A percentile compares a stretch with the other conserved stretches of the same genome.
phyloP scores from a whole-genome alignment of 2,888 invertebrate genomes.

The Plagodis pulveraria region DNA sequence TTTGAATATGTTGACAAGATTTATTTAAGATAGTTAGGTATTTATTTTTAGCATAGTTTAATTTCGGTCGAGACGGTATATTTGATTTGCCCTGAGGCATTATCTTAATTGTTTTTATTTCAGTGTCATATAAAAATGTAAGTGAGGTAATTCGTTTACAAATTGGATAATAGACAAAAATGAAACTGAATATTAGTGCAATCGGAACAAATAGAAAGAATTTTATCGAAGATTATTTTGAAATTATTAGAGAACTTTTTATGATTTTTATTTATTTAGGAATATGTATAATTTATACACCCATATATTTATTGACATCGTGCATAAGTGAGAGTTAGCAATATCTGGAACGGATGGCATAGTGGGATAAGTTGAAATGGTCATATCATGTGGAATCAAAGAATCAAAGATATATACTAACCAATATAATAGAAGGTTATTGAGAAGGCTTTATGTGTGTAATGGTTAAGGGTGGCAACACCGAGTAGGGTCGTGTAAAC shows the following conservation, averaged over 20 bases:
- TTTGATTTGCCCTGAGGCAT: conserved; percentile 64
- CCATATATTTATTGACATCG: conserved; percentile 50
- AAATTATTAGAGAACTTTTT: conserved; percentile 41
- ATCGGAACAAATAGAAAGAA: conserved; percentile 61
- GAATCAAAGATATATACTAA: conserved; percentile 62
- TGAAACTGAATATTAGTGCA: conserved; percentile 62
- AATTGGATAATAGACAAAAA: conserved; percentile 53
- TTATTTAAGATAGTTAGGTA: conserved; percentile 85
- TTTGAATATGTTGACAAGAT: conserved; percentile 82
- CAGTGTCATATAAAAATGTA: conserved; percentile 71
- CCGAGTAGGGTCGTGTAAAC: conserved; percentile 67
- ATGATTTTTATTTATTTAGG: conserved; percentile 40
- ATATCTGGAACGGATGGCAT: conserved; percentile 68
- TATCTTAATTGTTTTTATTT: conserved; percentile 59
- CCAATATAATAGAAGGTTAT: conserved; percentile 65
- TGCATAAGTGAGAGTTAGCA: conserved; percentile 64
- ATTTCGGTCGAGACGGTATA: conserved; percentile 72
- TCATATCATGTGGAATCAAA: conserved; percentile 81
- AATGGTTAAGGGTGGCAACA: conserved; percentile 71
- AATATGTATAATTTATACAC: conserved; percentile 9
- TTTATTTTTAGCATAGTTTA: conserved; percentile 83
- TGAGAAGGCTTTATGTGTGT: conserved; percentile 70
- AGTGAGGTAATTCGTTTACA: conserved; percentile 57
- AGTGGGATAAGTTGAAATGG: conserved; percentile 69
- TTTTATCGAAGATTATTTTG: conserved; percentile 54